phyloP scores from a whole-genome alignment of 2,797 vertebrate genomes.

The Esox masquinongy region DNA sequence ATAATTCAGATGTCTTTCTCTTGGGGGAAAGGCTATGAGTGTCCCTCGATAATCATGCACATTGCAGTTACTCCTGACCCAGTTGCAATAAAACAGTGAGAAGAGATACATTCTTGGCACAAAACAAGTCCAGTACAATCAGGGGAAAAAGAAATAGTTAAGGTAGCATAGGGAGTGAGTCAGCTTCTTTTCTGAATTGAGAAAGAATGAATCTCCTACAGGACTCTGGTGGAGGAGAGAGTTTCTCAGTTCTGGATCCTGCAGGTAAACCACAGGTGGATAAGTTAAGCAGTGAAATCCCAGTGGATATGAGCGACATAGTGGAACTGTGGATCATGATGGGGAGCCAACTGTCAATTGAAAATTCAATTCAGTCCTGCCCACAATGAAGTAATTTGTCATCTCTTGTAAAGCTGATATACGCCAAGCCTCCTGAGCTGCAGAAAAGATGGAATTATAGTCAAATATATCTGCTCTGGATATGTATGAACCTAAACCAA shows the following conservation, averaged over 20 bases:
- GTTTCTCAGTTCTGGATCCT: conserved; percentile 54
- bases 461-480: neutral
- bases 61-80: conserved; percentile 51
- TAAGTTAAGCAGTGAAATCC: conserved; percentile 36
- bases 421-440: conserved; percentile 16
- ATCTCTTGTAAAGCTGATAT: conserved; percentile 22
- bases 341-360: conserved; percentile 28
- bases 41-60: conserved; percentile 41
- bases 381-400: conserved; percentile 33
- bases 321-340: conserved; percentile 21
- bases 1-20: conserved; percentile 60
- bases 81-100: conserved; percentile 43
- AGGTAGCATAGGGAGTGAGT: conserved; percentile 57
- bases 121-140: conserved; percentile 47
- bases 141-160: conserved; percentile 55
- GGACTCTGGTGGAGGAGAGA: conserved; percentile 42
- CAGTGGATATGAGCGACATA: conserved; percentile 30
- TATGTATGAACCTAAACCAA: neutral
- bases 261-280: conserved; percentile 63
- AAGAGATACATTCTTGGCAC: conserved; percentile 50
- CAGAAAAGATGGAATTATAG: conserved; percentile 16
- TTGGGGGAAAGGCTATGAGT: conserved; percentile 45
- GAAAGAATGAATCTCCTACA: conserved; percentile 45
- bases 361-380: conserved; percentile 48
- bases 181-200: conserved; percentile 59